Evolutionary conservation across 2,113 vertebrate species (phyloP), one percentile per base, ranked within the genome.

Genomic region (Lontra canadensis): DNA sequence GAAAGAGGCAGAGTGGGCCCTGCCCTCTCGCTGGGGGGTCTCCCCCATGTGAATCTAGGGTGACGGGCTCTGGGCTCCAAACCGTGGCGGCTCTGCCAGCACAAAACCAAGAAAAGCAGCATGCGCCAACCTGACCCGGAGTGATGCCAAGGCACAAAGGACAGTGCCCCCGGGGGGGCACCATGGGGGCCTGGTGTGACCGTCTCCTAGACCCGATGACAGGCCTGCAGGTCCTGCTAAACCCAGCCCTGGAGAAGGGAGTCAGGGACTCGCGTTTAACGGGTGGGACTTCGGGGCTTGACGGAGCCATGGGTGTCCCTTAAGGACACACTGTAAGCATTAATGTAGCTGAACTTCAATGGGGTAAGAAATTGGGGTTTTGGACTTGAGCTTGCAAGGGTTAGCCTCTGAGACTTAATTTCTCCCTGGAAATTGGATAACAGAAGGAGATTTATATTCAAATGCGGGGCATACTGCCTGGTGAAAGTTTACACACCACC

Each of bases 241-340:
- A 36, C 11, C 0, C 4, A 76, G 4, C 3, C 17, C 36, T 14
- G 3, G 4, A 49, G 31, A 39, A 23, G 49, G 0, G 12, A 31
- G 47, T 61, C 85, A 5, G 49, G 36, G 78, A 1, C 74, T 1
- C 0, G 17, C 1, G 0, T 1, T 2, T 25, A 23, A 7, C 0
- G 6, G 25, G 11, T 8, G 7, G n/a, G 84, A n/a, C 42, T 0
- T 1, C 67, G 0, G 9, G n/a, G 59, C 81, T 65, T 13, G 1
- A 3, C 8, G 31, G 42, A 26, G 9, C 14, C 5, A 4, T 0
- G 5, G 1, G 0, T 0, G 0, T 23, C 52, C 20, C 6, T 5
- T 3, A 34, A 73, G 59, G 42, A 23, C 31, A 39, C 23, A 34
- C 0, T 4, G 55, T 4, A 39, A 85, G 34, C 23, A 7, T 6